Evolutionary conservation across 2,888 invertebrate genomes (phyloP), one percentile per base, ranked within the genome.

Genomic region (Acanthosepion pharaonis): DNA sequence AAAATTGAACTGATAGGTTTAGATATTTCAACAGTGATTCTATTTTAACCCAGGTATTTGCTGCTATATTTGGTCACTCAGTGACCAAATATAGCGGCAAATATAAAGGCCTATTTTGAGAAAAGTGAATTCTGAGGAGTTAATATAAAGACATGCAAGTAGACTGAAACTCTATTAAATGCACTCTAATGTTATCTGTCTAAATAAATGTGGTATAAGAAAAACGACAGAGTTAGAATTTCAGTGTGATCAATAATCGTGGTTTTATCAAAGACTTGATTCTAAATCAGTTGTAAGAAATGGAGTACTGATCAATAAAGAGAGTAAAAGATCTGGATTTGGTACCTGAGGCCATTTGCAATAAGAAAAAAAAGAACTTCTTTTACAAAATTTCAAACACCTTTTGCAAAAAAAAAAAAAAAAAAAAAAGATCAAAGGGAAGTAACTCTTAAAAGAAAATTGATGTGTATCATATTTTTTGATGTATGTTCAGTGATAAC

Each of bases 241-340:
- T 59, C 20, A 23, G 20, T 4, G 20, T 23, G 3, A 78, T 78
- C 78, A 78, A 78, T 78, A 78, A 78, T 78, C 78, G 18, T n/a
- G n/a, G 78, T 78, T 78, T 78, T 78, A 78, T 78, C 78, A 78
- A 78, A 78, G 78, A 78, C 78, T 33, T 78, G n/a, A 78, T 78
- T 15, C 78, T 0, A 78, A n/a, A 78, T 78, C 78, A n/a, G n/a
- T n/a, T 2, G n/a, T 3, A n/a, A 78, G 78, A 5, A 78, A 78
- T 78, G 78, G n/a, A n/a, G 78, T 33, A 33, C 15, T 78, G n/a
- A 78, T 78, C 59, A 23, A 59, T 23, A 59, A 59, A 59, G 11
- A 78, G 78, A 78, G 78, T 33, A n/a, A 33, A 33, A n/a, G n/a
- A n/a, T 78, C 15, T n/a, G 78, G 78, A 78, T 78, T 78, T 78